These are phyloP conservation scores for Geophilus truncorum DNA, from an alignment of 2,888 invertebrate species.

Conservation along the genomic window DNA sequence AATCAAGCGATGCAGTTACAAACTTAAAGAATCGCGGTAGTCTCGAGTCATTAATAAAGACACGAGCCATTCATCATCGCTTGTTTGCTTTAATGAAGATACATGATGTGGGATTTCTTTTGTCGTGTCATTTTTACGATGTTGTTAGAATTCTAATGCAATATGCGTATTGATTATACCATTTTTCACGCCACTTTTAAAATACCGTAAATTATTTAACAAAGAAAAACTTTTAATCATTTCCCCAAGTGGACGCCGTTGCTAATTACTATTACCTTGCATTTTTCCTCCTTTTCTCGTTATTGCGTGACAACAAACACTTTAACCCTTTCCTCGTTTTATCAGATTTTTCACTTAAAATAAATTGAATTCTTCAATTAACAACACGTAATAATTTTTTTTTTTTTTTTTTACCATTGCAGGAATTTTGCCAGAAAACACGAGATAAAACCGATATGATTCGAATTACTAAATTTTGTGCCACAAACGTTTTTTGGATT, in stretches of 20 bases:
- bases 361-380: constrained; percentile 20
- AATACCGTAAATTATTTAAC: too few relatives aligned
- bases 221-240: too few relatives aligned
- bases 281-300: background rate
- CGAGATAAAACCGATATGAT: background rate
- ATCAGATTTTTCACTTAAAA: constrained; percentile 15
- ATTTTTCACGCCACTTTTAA: background rate
- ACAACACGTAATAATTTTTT: background rate
- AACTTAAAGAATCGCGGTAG: constrained; percentile 5
- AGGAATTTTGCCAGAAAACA: background rate
- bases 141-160: background rate
- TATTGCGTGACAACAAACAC: background rate
- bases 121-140: background rate
- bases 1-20: background rate
- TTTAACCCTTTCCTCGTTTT: background rate
- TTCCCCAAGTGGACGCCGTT: too few relatives aligned
- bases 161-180: background rate
- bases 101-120: constrained; percentile 15
- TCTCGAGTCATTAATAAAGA: constrained; percentile 19
- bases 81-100: constrained; percentile 22
- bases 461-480: background rate
- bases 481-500: constrained; percentile 2
- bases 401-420: background rate
- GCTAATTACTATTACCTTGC: background rate
- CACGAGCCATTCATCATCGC: constrained; percentile 5